These are phyloP conservation scores for Microcebus ravelobensis DNA, from an alignment of 2,113 vertebrate species.

Conservation along the genomic window DNA sequence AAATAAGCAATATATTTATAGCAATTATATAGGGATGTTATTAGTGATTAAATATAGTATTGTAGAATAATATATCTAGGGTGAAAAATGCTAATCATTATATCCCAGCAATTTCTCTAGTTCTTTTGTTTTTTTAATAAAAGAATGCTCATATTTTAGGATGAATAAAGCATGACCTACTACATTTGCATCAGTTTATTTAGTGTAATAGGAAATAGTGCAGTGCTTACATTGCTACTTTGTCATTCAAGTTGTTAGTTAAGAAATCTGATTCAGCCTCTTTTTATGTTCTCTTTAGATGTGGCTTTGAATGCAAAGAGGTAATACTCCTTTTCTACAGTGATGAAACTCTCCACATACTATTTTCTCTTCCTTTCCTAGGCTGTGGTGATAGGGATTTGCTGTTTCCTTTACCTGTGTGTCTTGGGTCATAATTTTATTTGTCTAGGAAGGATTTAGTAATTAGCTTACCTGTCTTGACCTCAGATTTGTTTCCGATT, in stretches of 20 bases:
- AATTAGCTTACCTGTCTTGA: background rate
- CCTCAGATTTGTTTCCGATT: background rate
- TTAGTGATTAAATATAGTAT: constrained; percentile 59
- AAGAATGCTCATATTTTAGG: constrained; percentile 32
- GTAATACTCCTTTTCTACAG: background rate
- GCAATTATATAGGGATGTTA: constrained; percentile 8
- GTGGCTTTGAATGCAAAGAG: background rate
- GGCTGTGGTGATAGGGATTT: background rate
- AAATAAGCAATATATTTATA: constrained; percentile 58
- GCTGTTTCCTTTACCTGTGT: background rate
- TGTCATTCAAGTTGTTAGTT: constrained; percentile 27
- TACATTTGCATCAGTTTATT: background rate
- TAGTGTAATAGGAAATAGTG: background rate
- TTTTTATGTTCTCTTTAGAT: constrained; percentile 15
- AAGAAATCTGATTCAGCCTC: background rate
- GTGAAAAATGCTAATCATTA: constrained; percentile 6
- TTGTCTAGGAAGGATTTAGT: constrained; percentile 24
- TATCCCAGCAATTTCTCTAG: background rate
- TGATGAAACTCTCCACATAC: background rate
- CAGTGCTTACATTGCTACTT: background rate
- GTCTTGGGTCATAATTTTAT: background rate
- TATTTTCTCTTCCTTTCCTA: background rate
- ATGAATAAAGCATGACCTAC: background rate
- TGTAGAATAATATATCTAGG: constrained; percentile 38
- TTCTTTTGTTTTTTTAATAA: constrained; percentile 30